Conservation (phyloP, 2,113 vertebrate species). For the Himantopus leucocephalus region DNA sequence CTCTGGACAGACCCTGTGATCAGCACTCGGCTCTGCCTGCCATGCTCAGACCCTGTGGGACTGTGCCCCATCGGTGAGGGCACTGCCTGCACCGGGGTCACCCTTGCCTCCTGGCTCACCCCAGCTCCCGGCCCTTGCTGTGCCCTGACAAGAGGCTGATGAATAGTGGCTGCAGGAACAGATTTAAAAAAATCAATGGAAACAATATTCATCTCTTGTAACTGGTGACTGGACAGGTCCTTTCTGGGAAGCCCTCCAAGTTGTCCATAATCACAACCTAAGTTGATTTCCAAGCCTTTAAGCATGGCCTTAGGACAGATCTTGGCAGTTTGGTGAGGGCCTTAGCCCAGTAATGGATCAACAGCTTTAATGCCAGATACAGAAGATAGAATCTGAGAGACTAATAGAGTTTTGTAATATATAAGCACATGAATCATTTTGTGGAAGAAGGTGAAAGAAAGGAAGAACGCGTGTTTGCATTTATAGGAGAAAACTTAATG, state of each 20-base stretch:
- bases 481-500: background rate
- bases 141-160: background rate
- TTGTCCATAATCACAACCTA: background rate
- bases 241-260: slow-evolving; percentile 35
- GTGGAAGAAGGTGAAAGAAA: background rate
- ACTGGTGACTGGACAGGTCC: background rate
- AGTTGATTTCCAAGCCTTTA: slow-evolving; percentile 26
- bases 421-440: background rate
- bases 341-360: background rate
- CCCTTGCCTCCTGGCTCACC: background rate
- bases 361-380: background rate
- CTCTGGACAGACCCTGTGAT: background rate
- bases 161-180: background rate
- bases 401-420: background rate
- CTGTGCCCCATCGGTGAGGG: accelerated
- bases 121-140: background rate
- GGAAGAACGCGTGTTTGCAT: background rate
- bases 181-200: background rate
- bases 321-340: background rate
- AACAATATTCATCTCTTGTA: background rate
- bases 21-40: background rate
- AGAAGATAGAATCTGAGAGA: background rate
- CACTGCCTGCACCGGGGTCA: background rate
- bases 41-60: too few species aligned
- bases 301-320: background rate